Evolutionary conservation across 2,797 vertebrate species (phyloP).

Genomic region (Neomorphus geoffroyi): DNA sequence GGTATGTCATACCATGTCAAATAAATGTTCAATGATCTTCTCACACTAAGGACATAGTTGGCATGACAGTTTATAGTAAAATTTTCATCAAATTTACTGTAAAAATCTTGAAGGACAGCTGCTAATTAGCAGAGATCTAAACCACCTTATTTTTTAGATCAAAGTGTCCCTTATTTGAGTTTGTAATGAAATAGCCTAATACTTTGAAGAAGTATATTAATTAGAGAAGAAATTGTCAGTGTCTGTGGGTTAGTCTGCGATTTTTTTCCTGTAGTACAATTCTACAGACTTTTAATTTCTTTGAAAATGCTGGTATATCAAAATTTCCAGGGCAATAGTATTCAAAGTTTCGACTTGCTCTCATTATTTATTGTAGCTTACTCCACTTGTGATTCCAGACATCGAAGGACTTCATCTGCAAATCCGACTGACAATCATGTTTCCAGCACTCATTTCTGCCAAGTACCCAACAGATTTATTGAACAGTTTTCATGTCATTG

Average conservation of each 20-base stretch:
- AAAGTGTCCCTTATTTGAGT: conserved; percentile 32
- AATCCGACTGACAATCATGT: fast-evolving
- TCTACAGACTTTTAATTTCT: not conserved
- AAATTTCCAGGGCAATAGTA: not conserved
- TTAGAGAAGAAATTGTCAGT: not conserved
- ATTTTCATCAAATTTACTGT: not conserved
- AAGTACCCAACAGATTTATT: not conserved
- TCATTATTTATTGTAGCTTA: not conserved
- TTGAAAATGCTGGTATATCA: not conserved
- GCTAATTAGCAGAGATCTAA: conserved; percentile 48
- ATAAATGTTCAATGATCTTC: not conserved
- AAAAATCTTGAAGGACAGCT: conserved; percentile 43
- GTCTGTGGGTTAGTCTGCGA: not conserved
- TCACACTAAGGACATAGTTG: not conserved
- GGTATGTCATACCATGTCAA: not conserved
- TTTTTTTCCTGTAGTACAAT: not conserved
- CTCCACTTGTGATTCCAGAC: not conserved
- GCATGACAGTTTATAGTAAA: not conserved
- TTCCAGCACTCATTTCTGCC: not conserved
- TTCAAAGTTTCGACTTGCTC: not conserved
- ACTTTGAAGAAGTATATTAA: conserved; percentile 55
- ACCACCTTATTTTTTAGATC: conserved; percentile 39
- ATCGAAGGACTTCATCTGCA: not conserved
- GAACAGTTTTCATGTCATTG: not conserved
- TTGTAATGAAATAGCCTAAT: conserved; percentile 6